Conservation (phyloP, 2,797 vertebrate species). For the Orestias chungarensis region DNA sequence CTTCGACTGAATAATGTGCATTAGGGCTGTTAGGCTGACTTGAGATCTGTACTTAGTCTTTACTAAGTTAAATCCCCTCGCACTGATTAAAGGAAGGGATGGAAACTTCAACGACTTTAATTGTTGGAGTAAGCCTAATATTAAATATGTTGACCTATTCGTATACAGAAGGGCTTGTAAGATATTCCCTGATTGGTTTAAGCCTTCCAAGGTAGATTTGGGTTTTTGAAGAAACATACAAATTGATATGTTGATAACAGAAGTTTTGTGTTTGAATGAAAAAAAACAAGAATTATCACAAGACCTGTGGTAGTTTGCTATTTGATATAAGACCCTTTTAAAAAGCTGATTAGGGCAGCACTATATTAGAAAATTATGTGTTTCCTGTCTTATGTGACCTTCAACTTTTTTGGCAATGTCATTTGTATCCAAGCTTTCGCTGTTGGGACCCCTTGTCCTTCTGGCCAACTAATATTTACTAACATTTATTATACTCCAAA, state of each 20-base stretch:
- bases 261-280: background rate
- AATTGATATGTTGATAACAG: background rate
- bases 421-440: too few relatives aligned
- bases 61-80: background rate
- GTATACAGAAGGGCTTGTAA: background rate
- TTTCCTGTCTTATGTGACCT: background rate
- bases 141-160: background rate
- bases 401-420: too few relatives aligned
- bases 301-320: background rate
- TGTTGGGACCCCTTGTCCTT: too few relatives aligned
- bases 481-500: too few relatives aligned
- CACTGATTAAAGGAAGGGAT: background rate
- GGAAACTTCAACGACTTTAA: background rate
- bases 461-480: too few relatives aligned
- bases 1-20: background rate
- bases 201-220: background rate
- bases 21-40: background rate
- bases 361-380: background rate
- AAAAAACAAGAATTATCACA: background rate
- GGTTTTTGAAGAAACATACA: background rate
- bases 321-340: background rate
- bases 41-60: background rate
- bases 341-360: background rate
- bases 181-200: background rate
- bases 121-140: background rate